Percentiles rank a stretch among this genome's conserved stretches.
phyloP scores from a whole-genome alignment of 2,113 vertebrate species.

The Ptilonorhynchus violaceus region DNA sequence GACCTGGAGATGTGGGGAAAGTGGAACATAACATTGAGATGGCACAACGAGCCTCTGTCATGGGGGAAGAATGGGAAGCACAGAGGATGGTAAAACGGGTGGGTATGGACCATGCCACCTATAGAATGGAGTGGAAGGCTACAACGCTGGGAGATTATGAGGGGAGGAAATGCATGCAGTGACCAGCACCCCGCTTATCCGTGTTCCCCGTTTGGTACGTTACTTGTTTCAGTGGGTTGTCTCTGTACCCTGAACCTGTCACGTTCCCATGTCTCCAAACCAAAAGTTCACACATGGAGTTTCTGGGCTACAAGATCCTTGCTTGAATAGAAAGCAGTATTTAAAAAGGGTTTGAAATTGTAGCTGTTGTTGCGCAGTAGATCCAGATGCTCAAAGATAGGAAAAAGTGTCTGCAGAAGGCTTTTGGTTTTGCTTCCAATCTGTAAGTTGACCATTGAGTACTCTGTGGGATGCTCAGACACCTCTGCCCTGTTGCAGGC shows the following conservation, averaged over 20 bases:
- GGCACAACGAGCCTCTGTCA: neutral
- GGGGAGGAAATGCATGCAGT: neutral
- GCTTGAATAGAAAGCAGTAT: neutral
- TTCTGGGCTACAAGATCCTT: neutral
- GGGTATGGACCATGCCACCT: neutral
- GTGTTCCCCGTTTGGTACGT: neutral
- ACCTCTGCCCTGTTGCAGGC: neutral
- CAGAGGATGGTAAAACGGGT: neutral
- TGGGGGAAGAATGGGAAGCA: neutral
- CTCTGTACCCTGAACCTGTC: neutral
- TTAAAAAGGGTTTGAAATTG: neutral
- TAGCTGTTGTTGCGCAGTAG: neutral
- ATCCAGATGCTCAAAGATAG: neutral
- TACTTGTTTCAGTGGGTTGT: neutral
- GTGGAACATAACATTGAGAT: neutral
- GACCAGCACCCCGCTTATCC: neutral
- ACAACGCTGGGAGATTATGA: neutral
- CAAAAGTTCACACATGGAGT: neutral
- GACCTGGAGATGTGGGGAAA: neutral
- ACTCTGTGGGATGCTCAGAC: neutral
- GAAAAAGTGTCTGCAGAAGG: neutral
- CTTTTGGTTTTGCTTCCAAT: neutral
- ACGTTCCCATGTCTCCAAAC: fast-evolving
- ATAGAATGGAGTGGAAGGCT: neutral
- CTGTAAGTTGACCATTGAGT: neutral